phyloP scores from a whole-genome alignment of 2,113 vertebrate species.

The Hiodon alosoides region DNA sequence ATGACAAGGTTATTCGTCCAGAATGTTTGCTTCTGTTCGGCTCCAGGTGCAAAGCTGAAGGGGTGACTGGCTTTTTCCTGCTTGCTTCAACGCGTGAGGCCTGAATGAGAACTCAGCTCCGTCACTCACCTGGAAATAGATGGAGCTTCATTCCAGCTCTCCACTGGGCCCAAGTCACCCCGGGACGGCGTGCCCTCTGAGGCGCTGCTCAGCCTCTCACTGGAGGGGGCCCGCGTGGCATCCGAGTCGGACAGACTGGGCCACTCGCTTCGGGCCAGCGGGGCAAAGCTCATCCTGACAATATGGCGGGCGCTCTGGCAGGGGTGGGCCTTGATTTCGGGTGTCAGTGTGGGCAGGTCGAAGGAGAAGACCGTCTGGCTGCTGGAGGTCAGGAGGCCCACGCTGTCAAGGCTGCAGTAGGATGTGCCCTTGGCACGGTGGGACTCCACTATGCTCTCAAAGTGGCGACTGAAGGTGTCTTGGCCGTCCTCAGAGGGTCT shows the following conservation, averaged over 20 bases:
- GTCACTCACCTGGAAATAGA: conserved; percentile 32
- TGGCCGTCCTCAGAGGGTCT: conserved; percentile 76
- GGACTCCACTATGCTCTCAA: conserved; percentile 94
- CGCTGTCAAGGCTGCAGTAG: conserved; percentile 90
- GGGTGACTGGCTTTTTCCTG: not conserved
- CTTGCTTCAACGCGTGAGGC: not conserved
- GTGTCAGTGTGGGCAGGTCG: conserved; percentile 78
- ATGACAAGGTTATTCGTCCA: too few species aligned
- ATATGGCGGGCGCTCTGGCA: conserved; percentile 72
- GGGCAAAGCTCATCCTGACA: conserved; percentile 71
- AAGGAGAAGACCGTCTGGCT: conserved; percentile 79
- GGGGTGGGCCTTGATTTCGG: conserved; percentile 79
- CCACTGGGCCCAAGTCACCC: not conserved
- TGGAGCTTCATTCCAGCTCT: not conserved
- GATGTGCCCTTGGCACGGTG: conserved; percentile 94
- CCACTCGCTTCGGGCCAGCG: conserved; percentile 62
- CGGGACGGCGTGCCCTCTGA: conserved; percentile 17
- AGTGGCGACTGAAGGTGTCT: conserved; percentile 94
- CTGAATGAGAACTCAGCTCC: not conserved
- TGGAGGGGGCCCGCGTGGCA: conserved; percentile 24
- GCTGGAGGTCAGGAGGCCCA: conserved; percentile 81
- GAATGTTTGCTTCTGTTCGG: too few species aligned
- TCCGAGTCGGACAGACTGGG: conserved; percentile 37
- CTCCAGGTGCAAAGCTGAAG: not conserved
- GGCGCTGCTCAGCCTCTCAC: conserved; percentile 16